Evolutionary conservation across 2,888 invertebrate species (phyloP).

Genomic region (Tetheella fluctuosa): DNA sequence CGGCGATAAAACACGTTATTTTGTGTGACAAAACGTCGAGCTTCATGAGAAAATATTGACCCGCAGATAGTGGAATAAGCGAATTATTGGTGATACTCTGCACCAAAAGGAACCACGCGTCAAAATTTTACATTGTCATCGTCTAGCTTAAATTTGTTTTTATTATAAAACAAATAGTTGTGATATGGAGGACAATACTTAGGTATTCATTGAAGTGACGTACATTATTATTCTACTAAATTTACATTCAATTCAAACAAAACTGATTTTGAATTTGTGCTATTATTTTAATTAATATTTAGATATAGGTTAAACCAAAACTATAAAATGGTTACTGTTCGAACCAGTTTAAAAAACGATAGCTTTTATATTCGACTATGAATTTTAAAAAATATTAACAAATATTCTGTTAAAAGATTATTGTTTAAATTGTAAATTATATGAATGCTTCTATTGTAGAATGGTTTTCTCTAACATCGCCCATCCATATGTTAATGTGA

Average conservation of each 20-base stretch:
- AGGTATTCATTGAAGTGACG: not conserved
- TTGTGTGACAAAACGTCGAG: constrained; percentile 83
- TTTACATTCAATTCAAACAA: not conserved
- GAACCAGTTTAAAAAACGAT: not conserved
- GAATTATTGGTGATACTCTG: constrained; percentile 71
- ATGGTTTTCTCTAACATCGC: constrained; percentile 34
- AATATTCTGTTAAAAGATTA: too few relatives aligned
- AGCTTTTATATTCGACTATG: too few relatives aligned
- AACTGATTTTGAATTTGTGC: not conserved
- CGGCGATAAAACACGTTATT: constrained; percentile 80
- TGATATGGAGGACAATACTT: not conserved
- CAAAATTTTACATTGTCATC: constrained; percentile 30
- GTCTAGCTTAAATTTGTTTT: constrained; percentile 21
- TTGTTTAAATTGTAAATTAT: constrained; percentile 23
- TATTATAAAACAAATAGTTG: not conserved
- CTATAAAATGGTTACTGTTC: not conserved
- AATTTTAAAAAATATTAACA: too few relatives aligned
- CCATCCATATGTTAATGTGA: constrained; percentile 78
- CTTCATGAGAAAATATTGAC: constrained; percentile 83
- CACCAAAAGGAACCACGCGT: constrained; percentile 57
- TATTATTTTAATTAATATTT: not conserved
- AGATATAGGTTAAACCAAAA: too few relatives aligned
- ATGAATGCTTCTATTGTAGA: constrained; percentile 34
- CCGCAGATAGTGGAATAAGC: constrained; percentile 81
- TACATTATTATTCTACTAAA: not conserved